phyloP scores from a whole-genome alignment of 2,888 invertebrate genomes.

The Agriopis leucophaearia region DNA sequence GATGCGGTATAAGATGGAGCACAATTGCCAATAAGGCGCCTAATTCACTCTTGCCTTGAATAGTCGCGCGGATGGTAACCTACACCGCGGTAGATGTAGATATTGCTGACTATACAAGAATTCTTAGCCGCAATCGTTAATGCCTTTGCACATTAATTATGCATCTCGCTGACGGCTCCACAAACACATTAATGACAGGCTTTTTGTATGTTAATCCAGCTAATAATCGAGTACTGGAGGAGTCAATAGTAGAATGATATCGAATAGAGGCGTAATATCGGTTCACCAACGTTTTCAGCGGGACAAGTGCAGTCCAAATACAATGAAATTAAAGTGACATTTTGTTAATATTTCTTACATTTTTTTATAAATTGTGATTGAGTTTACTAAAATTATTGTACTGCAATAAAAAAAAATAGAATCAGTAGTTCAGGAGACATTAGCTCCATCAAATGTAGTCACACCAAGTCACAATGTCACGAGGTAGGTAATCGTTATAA shows the following conservation, averaged over 20 bases:
- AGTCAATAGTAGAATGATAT: slow-evolving; percentile 2
- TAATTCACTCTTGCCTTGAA: not conserved
- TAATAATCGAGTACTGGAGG: slow-evolving; percentile 31
- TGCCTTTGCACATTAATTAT: slow-evolving; percentile 40
- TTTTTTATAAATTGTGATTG: too few relatives aligned
- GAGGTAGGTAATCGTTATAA: too few relatives aligned
- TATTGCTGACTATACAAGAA: slow-evolving; percentile 27
- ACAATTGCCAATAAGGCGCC: not conserved
- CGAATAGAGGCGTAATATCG: not conserved
- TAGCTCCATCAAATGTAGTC: too few relatives aligned
- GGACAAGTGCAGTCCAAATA: too few relatives aligned
- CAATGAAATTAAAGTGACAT: too few relatives aligned
- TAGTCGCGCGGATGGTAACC: not conserved
- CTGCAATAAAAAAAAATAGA: too few relatives aligned
- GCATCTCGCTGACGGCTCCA: slow-evolving; percentile 37
- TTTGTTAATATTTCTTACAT: too few relatives aligned
- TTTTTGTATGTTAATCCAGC: slow-evolving; percentile 39
- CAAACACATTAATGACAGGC: slow-evolving; percentile 42
- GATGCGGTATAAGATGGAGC: not conserved
- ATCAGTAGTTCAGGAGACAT: too few relatives aligned
- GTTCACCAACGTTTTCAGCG: not conserved
- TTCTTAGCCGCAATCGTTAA: slow-evolving; percentile 26
- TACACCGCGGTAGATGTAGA: not conserved
- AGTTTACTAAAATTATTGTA: too few relatives aligned
- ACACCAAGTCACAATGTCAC: too few relatives aligned